Evolutionary conservation across 2,888 invertebrate species (phyloP).

Genomic region (Molorchus minor): DNA sequence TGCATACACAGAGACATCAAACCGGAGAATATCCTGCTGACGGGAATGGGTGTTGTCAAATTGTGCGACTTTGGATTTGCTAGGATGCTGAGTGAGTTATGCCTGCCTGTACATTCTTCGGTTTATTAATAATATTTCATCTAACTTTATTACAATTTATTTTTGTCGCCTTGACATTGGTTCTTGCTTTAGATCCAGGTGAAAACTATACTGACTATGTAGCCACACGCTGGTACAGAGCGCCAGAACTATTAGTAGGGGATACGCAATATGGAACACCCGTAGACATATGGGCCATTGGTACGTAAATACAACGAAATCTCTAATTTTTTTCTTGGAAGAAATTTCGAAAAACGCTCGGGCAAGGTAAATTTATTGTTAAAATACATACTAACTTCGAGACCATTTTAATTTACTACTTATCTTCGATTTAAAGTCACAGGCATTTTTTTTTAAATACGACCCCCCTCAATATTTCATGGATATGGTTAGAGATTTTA

Average conservation of each 20-base stretch:
- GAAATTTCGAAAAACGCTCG: no score
- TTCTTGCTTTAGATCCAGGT: slow-evolving; percentile 75
- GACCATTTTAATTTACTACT: no score
- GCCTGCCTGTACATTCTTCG: not conserved
- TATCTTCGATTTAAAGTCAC: no score
- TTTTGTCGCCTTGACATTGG: not conserved
- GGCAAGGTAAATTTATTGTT: no score
- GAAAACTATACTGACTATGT: slow-evolving; percentile 99
- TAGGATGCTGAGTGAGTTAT: slow-evolving; percentile 82
- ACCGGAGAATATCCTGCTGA: slow-evolving; percentile 97
- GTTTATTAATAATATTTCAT: not conserved
- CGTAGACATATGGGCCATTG: slow-evolving; percentile 99
- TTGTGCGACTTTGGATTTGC: slow-evolving; percentile 99
- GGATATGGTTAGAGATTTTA: no score
- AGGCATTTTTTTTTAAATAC: no score
- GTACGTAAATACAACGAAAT: slow-evolving; percentile 62
- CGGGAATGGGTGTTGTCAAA: slow-evolving; percentile 92
- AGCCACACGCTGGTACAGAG: slow-evolving; percentile 98
- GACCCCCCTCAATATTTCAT: no score
- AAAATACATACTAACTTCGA: no score
- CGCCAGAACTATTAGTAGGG: slow-evolving; percentile 96
- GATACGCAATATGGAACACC: slow-evolving; percentile 92
- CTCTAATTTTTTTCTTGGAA: no score
- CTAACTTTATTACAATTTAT: not conserved
- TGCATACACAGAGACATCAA: slow-evolving; percentile 98